These are phyloP conservation scores for Gorsachius magnificus DNA, from an alignment of 2,797 vertebrate species.

Conservation along the genomic window DNA sequence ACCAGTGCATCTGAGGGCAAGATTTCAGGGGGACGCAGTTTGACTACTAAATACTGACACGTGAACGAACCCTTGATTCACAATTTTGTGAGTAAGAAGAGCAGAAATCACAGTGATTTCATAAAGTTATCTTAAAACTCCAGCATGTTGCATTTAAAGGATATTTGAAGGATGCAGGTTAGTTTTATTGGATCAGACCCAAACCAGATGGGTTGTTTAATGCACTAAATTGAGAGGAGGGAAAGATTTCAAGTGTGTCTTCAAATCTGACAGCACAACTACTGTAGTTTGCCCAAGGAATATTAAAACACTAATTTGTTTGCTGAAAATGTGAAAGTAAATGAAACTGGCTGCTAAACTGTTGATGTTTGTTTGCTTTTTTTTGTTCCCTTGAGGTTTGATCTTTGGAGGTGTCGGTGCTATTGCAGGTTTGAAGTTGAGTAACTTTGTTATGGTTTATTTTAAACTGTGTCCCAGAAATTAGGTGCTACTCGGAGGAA, in stretches of 20 bases:
- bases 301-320: slow-evolving; percentile 15
- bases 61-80: neutral
- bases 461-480: neutral
- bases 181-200: neutral
- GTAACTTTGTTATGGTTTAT: neutral
- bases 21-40: neutral
- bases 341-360: neutral
- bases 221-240: neutral
- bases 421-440: neutral
- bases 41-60: neutral
- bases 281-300: neutral
- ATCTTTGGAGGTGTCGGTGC: neutral
- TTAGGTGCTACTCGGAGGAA: neutral
- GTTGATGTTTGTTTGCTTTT: slow-evolving; percentile 2
- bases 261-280: slow-evolving; percentile 1
- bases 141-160: neutral
- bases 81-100: neutral
- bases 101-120: neutral
- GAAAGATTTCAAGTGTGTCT: neutral
- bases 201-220: neutral
- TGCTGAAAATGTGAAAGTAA: neutral
- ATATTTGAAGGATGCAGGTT: neutral
- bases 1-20: neutral
- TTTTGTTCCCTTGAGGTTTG: neutral
- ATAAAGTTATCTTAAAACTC: neutral